These are phyloP conservation scores for Pygocentrus nattereri DNA, from an alignment of 2,797 vertebrate species.

Conservation along the genomic window DNA sequence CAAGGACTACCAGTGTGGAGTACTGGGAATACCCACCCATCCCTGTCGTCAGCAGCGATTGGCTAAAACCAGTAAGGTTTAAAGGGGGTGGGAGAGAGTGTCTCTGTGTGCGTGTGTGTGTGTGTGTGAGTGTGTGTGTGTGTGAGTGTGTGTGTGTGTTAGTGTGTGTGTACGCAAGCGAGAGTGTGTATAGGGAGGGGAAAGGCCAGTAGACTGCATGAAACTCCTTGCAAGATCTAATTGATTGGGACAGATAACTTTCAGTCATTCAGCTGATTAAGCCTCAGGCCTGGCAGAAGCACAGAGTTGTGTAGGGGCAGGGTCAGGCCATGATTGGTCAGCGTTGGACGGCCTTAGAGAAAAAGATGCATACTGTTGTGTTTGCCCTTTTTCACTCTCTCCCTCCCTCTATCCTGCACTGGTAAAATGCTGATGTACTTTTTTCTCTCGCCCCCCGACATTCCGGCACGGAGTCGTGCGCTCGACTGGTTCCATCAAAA, in stretches of 20 bases:
- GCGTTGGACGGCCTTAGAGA: constrained; percentile 7
- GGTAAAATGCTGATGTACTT: constrained; percentile 58
- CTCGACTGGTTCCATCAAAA: constrained; percentile 34
- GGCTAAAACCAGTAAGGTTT: constrained; percentile 21
- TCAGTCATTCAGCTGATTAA: constrained; percentile 79
- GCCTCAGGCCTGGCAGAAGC: constrained; percentile 75
- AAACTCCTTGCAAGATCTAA: constrained; percentile 63
- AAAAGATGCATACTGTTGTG: not conserved
- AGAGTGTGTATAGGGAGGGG: constrained; percentile 5
- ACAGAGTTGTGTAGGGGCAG: constrained; percentile 61
- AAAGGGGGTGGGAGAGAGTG: not conserved
- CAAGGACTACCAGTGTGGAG: constrained; percentile 11
- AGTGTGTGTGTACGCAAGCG: constrained; percentile 44
- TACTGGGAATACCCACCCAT: constrained; percentile 43
- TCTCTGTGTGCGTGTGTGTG: constrained; percentile 40
- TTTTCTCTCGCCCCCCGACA: constrained; percentile 12
- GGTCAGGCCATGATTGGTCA: constrained; percentile 21
- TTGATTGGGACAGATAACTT: constrained; percentile 78
- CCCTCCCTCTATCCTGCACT: constrained; percentile 1
- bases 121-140: not conserved
- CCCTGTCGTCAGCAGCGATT: constrained; percentile 31
- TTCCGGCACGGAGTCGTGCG: constrained; percentile 47
- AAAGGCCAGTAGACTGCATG: constrained; percentile 2
- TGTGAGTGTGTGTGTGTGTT: constrained; percentile 43
- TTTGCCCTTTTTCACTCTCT: constrained; percentile 31